Percentiles rank a stretch among this genome's conserved stretches.
Evolutionary conservation across 1,140 invertebrate genomes (phyloP).

Genomic region (Drosophila pectinifera): DNA sequence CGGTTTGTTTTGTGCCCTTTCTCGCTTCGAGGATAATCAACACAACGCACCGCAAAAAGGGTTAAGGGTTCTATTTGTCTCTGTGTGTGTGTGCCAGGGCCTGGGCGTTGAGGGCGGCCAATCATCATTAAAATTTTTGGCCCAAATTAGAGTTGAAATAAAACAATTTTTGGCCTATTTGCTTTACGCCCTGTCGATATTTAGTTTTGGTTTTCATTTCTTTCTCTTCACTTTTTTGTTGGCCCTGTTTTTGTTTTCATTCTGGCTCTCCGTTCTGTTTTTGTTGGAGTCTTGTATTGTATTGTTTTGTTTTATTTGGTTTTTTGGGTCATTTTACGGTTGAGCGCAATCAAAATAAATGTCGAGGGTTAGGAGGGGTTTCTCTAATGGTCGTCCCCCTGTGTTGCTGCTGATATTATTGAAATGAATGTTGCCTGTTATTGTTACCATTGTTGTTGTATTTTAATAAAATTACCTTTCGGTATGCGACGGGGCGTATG

Average conservation of each 20-base stretch:
- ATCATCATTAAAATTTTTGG: constrained; percentile 75
- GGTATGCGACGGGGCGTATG: constrained; percentile 22
- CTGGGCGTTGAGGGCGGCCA: constrained; percentile 26
- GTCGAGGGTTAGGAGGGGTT: constrained; percentile 15
- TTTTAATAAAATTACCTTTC: constrained; percentile 64
- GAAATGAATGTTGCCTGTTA: constrained; percentile 55
- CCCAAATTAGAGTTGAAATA: constrained; percentile 75
- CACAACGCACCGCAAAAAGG: constrained; percentile 43
- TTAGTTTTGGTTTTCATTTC: constrained; percentile 53
- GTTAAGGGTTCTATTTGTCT: constrained; percentile 44
- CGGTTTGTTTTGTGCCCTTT: constrained; percentile 52
- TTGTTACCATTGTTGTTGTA: constrained; percentile 36
- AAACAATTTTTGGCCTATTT: constrained; percentile 71
- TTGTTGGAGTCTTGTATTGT: constrained; percentile 31
- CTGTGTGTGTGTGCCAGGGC: not conserved
- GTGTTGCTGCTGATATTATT: constrained; percentile 48
- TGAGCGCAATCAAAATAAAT: constrained; percentile 68
- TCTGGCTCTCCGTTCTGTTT: constrained; percentile 10
- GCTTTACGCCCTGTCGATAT: constrained; percentile 59
- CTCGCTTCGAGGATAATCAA: constrained; percentile 47
- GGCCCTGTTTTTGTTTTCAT: constrained; percentile 22
- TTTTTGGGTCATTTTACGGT: constrained; percentile 68
- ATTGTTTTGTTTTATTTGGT: constrained; percentile 13
- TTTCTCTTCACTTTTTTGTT: constrained; percentile 7
- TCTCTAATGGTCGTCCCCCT: constrained; percentile 27